Evolutionary conservation across 2,113 vertebrate species (phyloP).

Genomic region (Aepyceros melampus): DNA sequence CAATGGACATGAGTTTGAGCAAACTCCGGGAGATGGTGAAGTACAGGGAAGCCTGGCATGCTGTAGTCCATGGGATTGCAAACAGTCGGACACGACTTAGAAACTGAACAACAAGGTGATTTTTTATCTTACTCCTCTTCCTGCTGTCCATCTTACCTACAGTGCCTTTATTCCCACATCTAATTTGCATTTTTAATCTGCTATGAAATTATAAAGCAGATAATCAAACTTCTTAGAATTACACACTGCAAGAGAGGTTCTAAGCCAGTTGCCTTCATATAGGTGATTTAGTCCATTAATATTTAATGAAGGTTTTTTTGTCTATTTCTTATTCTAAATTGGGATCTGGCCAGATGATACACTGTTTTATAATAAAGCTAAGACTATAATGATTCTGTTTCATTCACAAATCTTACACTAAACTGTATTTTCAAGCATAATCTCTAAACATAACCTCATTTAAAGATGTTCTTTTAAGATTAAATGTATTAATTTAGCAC

Average conservation of each 20-base stretch:
- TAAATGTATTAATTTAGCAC: neutral
- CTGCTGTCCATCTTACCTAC: neutral
- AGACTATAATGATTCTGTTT: neutral
- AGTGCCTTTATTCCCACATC: neutral
- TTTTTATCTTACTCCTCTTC: neutral
- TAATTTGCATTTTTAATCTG: neutral
- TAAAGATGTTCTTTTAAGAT: neutral
- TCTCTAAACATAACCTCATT: neutral
- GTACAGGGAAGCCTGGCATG: neutral
- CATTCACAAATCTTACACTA: neutral
- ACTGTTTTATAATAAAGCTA: neutral
- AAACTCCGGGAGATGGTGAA: neutral
- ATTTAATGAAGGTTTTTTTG: neutral
- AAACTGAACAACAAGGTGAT: neutral
- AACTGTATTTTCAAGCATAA: neutral
- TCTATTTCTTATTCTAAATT: neutral
- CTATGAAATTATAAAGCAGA: neutral
- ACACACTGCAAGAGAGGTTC: neutral
- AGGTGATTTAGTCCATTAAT: neutral
- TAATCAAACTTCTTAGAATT: neutral
- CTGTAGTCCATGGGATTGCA: neutral
- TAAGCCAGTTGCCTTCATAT: neutral
- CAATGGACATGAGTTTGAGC: neutral
- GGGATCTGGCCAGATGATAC: neutral
- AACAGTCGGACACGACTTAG: neutral